Conservation (phyloP, 2,888 invertebrate genomes). For the Entomobrya multifasciata region DNA sequence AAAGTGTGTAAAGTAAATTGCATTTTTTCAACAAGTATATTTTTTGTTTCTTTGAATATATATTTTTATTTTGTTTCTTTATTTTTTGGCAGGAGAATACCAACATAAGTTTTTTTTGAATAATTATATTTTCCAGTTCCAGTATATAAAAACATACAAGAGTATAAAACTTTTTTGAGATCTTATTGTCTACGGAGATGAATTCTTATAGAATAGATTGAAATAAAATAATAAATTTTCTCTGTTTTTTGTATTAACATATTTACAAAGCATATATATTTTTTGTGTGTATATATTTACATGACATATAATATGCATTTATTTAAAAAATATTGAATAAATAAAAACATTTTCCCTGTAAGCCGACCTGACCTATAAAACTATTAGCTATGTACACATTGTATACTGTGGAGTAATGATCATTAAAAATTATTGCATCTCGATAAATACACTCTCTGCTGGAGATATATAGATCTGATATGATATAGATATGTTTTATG, state of each 20-base stretch:
- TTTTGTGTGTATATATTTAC: no score
- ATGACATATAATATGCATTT: background rate
- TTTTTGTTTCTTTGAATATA: slow-evolving; percentile 23
- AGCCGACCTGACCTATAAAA: no score
- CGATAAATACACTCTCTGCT: slow-evolving; percentile 35
- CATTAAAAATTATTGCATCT: slow-evolving; percentile 55
- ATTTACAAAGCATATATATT: slow-evolving; percentile 14
- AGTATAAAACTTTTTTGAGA: slow-evolving; percentile 40
- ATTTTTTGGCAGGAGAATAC: no score
- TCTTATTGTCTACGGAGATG: slow-evolving; percentile 66
- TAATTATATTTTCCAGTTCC: slow-evolving; percentile 40
- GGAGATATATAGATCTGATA: background rate
- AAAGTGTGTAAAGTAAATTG: no score
- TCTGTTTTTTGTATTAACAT: no score
- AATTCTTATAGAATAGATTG: background rate
- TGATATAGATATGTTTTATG: no score
- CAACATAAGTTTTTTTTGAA: background rate
- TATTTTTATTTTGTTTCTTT: slow-evolving; percentile 26
- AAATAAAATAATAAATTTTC: background rate
- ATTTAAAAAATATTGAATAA: slow-evolving; percentile 44
- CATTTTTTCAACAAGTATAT: no score
- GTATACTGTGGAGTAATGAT: no score
- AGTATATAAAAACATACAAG: background rate
- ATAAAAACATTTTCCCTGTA: slow-evolving; percentile 51
- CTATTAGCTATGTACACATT: slow-evolving; percentile 2